Base-by-base conservation (phyloP, 2,888 invertebrate species). In the Luperina nickerlii region DNA sequence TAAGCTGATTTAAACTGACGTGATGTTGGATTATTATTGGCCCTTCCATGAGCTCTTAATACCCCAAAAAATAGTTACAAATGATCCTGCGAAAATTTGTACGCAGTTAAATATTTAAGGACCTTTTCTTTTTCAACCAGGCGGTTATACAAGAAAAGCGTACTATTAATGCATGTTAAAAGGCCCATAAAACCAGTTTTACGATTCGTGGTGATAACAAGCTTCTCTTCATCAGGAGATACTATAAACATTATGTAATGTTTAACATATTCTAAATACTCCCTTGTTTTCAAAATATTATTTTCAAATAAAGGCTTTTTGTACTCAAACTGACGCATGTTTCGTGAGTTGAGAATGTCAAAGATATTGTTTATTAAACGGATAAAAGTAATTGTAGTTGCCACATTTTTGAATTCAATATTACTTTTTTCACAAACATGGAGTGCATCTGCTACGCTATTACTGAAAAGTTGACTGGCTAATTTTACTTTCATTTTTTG, bases 1-100 rank as follows among this genome's bases (percentile, higher is more conserved):
- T 82, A 76, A 74, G 63, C 69, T 9, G 83, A 67, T 69, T 77
- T 79, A 68, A 83, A 85, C 38, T 85, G 85, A 7, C 72, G 67
- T 48, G 78, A 57, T 32, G 78, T 85, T 1, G 81, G 83, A 76
- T 85, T 85, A 63, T 86, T 86, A 74, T 84, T 86, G 8, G 72
- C 7, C 27, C 84, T 51, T 24, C 81, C 76, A 67, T 81, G 65
- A 5, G 81, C 78, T 51, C 76, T 71, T 60, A 79, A 15, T 20
- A 69, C n/a, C 0, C 70, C 48, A 62, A 82, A 82, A 71, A 76
- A 82, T 73, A 51, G 51, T 72, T 81, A 76, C 9, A 81, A 51
- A 66, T 78, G 81, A 73, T 78, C 69, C n/a, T 81, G 83, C 0
- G 63, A 69, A 65, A 83, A 71, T 78, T 70, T 69, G 32, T 81